Base-by-base conservation (phyloP, 2,113 vertebrate genomes). In the Orientallactaga bullata region DNA sequence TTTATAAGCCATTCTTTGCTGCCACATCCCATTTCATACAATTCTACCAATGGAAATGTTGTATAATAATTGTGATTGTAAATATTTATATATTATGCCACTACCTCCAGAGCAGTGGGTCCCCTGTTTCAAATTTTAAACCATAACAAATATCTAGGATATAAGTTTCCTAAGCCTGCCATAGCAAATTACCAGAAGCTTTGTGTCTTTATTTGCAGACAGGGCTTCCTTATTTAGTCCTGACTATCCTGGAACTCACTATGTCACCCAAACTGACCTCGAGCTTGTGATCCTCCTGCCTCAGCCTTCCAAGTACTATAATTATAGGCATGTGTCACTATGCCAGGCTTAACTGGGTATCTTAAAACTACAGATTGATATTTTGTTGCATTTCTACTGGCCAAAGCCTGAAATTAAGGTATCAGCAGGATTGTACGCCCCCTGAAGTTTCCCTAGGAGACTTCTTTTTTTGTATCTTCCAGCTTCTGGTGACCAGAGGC, bases 301-400 rank as follows among this genome's bases (percentile, higher is more conserved):
- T 39, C 60, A 39, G 16, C 24, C 60, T 81, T 15, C 24, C 58
- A 39, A 81, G 61, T 39, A 7, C 60, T 81, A 15, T 13, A 15
- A 18, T 39, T 35, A 30, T 28, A 81, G 15, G 26, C 35, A 65
- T 30, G 58, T 39, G 23, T 7, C 60, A 16, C 30, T n/a, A 61
- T 24, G 13, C 23, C 60, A 61, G 24, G 16, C 60, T 61, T 77
- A 92, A 90, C 11, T 55, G 47, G 18, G 37, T 94, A 35, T 80
- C 72, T 96, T 90, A 77, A 80, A 66, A 80, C 21, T 92, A 94
- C 18, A 86, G 8, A 88, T 78, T 92, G 69, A 23, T 68, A 78
- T 69, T 37, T 32, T 89, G 26, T 80, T 28, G 55, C 4, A 55
- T 72, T 86, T 83, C 30, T 82, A 24, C 37, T 85, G 35, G 32